Conservation (phyloP, 2,113 vertebrate species). For the Stigmatopora nigra region DNA sequence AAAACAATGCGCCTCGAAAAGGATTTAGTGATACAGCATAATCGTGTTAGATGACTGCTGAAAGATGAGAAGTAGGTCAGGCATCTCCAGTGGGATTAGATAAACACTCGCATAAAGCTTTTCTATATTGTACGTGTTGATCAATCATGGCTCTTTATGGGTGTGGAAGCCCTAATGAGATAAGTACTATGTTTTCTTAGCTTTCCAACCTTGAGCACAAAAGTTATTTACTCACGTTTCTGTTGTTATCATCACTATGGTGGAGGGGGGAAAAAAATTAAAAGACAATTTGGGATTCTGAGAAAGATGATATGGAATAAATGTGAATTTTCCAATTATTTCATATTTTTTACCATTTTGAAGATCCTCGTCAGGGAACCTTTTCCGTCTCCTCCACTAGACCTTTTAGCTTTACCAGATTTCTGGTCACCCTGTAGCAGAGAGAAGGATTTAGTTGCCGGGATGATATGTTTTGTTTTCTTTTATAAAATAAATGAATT, state of each 20-base stretch:
- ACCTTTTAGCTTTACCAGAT: slow-evolving; percentile 80
- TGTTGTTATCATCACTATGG: slow-evolving; percentile 62
- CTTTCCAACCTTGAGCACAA: slow-evolving; percentile 25
- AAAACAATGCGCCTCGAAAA: not conserved
- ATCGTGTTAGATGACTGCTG: slow-evolving; percentile 4
- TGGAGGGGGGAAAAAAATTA: slow-evolving; percentile 21
- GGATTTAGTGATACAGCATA: not conserved
- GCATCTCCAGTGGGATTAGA: slow-evolving; percentile 21
- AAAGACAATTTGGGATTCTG: slow-evolving; percentile 3
- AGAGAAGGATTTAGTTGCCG: slow-evolving; percentile 1
- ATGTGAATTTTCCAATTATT: not conserved
- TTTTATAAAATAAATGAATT: slow-evolving; percentile 2
- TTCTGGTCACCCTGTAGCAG: slow-evolving; percentile 65
- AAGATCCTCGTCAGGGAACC: slow-evolving; percentile 93
- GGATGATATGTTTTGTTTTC: slow-evolving; percentile 8
- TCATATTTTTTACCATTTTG: slow-evolving; percentile 82
- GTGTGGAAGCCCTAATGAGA: slow-evolving; percentile 34
- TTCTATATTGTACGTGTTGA: slow-evolving; percentile 7
- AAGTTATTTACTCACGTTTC: slow-evolving; percentile 63
- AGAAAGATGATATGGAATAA: not conserved
- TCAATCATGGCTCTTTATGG: slow-evolving; percentile 35
- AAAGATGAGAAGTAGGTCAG: slow-evolving; percentile 8
- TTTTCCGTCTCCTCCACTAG: slow-evolving; percentile 81
- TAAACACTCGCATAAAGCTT: slow-evolving; percentile 25
- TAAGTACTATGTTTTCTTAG: slow-evolving; percentile 37